A percentile compares a stretch with the other conserved stretches of the same genome.
These are phyloP conservation scores for Protomyctophum bolini DNA, from an alignment of 2,113 vertebrate genomes.

Conservation along the genomic window DNA sequence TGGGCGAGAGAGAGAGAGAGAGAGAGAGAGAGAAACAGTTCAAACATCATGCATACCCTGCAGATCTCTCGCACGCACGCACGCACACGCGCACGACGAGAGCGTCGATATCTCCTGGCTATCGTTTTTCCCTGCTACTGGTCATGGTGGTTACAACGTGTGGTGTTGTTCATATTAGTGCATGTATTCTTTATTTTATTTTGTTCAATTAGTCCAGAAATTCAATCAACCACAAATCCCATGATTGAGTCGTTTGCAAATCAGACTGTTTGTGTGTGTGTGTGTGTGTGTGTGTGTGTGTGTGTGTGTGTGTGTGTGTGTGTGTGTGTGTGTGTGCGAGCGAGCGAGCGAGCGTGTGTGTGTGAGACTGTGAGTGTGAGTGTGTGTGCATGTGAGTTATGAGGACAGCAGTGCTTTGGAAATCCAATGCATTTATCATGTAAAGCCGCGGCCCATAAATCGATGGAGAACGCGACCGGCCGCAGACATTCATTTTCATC, in stretches of 20 bases:
- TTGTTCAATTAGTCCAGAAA: not conserved
- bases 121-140: conserved; percentile 2
- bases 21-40: conserved; percentile 13
- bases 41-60: conserved; percentile 51
- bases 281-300: not conserved
- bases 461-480: conserved; percentile 18
- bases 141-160: not conserved
- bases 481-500: conserved; percentile 10
- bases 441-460: conserved; percentile 43
- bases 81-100: not conserved
- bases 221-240: not conserved
- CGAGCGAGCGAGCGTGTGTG: not conserved
- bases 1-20: not conserved
- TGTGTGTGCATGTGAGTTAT: conserved; percentile 2
- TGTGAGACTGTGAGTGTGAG: too few relatives aligned
- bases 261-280: not conserved
- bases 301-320: conserved; percentile 3
- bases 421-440: conserved; percentile 23
- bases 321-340: not conserved
- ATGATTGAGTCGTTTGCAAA: conserved; percentile 11
- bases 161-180: not conserved
- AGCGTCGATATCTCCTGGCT: not conserved
- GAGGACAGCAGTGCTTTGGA: conserved; percentile 4
- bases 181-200: too few relatives aligned
- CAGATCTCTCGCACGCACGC: conserved; percentile 16